phyloP scores from a whole-genome alignment of 2,113 vertebrate species.

The Solenodon paradoxus region DNA sequence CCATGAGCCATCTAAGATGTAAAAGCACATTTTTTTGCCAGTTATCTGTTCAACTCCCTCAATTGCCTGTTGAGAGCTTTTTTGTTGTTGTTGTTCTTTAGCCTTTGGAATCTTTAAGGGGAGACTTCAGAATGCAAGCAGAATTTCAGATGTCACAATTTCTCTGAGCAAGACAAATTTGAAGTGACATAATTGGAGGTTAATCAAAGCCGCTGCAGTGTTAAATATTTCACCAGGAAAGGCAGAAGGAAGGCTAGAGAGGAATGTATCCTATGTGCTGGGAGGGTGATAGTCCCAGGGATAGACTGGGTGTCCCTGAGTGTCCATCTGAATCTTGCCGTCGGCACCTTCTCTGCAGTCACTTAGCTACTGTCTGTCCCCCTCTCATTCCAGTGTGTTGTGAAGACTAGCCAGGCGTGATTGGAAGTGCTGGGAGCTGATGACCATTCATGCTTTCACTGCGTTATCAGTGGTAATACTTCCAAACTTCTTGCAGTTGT shows the following conservation, averaged over 20 bases:
- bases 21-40: not conserved
- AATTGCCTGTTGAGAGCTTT: not conserved
- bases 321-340: not conserved
- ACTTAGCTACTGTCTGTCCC: not conserved
- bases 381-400: not conserved
- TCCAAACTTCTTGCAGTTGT: not conserved
- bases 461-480: not conserved
- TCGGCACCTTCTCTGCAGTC: not conserved
- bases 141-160: slow-evolving; percentile 8
- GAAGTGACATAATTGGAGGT: not conserved
- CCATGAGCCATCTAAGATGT: not conserved
- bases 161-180: slow-evolving; percentile 2
- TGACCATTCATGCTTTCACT: not conserved
- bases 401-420: not conserved
- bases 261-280: not conserved
- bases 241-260: not conserved
- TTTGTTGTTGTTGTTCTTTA: not conserved
- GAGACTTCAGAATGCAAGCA: slow-evolving; percentile 3
- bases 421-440: not conserved
- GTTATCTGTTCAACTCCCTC: not conserved
- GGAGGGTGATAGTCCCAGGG: no score
- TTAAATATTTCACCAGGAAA: not conserved
- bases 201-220: not conserved
- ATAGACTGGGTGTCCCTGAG: no score
- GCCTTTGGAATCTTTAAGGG: not conserved